A percentile compares a stretch with the other conserved stretches of the same genome.
These are phyloP conservation scores for Lasioglossum vierecki DNA, from an alignment of 2,888 invertebrate species.

Conservation along the genomic window DNA sequence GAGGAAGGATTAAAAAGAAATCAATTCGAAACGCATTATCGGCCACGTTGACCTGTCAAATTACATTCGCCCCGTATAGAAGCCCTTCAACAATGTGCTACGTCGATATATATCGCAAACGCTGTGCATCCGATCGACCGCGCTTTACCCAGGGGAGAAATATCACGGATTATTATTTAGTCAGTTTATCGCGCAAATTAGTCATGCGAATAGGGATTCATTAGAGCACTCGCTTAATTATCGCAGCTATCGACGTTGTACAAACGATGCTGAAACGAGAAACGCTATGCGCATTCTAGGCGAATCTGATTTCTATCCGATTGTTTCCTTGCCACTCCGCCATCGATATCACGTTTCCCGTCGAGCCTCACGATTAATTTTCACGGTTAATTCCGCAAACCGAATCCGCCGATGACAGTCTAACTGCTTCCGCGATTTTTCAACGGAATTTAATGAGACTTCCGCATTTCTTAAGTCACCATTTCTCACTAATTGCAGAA, in stretches of 20 bases:
- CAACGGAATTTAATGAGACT: not conserved
- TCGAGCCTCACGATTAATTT: constrained; percentile 46
- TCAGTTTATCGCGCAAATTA: constrained; percentile 75
- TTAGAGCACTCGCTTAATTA: constrained; percentile 75
- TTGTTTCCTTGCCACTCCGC: constrained; percentile 50
- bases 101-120: constrained; percentile 45
- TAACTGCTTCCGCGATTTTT: not conserved
- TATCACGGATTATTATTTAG: constrained; percentile 75
- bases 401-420: not conserved
- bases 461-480: not conserved
- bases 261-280: constrained; percentile 60
- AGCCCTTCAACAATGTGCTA: constrained; percentile 56
- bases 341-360: constrained; percentile 31
- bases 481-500: not conserved
- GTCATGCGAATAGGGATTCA: constrained; percentile 75
- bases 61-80: constrained; percentile 50
- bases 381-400: constrained; percentile 38
- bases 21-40: constrained; percentile 58
- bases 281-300: constrained; percentile 42
- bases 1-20: constrained; percentile 51
- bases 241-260: constrained; percentile 65
- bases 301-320: constrained; percentile 52
- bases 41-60: constrained; percentile 63
- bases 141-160: constrained; percentile 69
- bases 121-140: constrained; percentile 64